Base-by-base conservation (phyloP, 92 coral and sea anemone species). In the Bergia puertoricense region DNA sequence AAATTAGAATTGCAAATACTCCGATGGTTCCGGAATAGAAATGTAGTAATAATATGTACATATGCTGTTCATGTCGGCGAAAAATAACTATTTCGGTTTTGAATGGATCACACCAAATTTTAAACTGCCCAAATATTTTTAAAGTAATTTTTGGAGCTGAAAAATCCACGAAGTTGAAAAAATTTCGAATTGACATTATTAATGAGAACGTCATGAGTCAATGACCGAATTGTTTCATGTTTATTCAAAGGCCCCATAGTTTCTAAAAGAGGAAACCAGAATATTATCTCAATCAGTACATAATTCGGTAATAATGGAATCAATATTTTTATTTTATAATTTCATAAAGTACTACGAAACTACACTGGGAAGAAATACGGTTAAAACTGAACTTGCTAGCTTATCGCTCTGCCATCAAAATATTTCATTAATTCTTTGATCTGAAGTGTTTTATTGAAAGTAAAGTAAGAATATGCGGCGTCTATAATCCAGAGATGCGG, bases 1-100 rank as follows among this genome's bases (percentile, higher is more conserved):
- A 66, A 84, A 84, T 84, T 84, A 71, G 87, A 84, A 84, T 84
- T 84, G 87, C 87, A 68, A 84, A 84, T 68, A 43, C 39, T 74
- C 59, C 23, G 46, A 30, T 30, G 50, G 14, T 42, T 65, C 56
- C 54, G 54, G 37, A 30, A 14, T n/a, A 82, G 73, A 65, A 66
- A 42, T 8, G 11, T 42, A 7, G 75, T 23, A 46, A 67, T 82
- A 66, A 62, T 82, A 9, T 65, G n/a, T 66, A 82, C 62, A 20
- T n/a, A 82, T 41, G 15, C 8, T 46, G 22, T 8, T 41, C 8
- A 14, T 59, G 14, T 50, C 23, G n/a, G n/a, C n/a, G 23, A 81
- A 82, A 78, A 48, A 16, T 62, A 23, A 62, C 3, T 7, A 23
- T 54, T 43, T 40, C 10, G 48, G 80, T 15, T 76, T 76, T 8